Evolutionary conservation across 2,888 invertebrate species (phyloP), one percentile per base, ranked within the genome.

Genomic region (Drosophila setosimentum): DNA sequence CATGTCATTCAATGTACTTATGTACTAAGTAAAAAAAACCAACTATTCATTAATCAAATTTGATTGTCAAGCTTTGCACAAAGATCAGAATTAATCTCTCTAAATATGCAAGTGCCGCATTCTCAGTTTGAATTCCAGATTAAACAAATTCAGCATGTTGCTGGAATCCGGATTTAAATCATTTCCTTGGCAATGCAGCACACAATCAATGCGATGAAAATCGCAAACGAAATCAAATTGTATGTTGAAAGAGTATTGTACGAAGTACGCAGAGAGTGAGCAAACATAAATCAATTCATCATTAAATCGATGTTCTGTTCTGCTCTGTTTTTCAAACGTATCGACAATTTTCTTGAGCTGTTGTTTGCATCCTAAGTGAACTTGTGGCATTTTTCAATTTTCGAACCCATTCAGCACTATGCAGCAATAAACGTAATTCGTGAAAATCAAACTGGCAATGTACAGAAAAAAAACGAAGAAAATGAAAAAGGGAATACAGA

Each of bases 211-310:
- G 75, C 45, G 55, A 21, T 27, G 53, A 32, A 35, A 70, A 58
- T 35, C n/a, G 51, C 42, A 73, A 60, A 40, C 32, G 18, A 30
- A 62, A 48, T 69, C 33, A 18, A 55, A 45, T 27, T 50, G 13
- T 37, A 77, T 61, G 29, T 16, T 37, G 37, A 37, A 42, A 42
- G 42, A 53, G 65, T 67, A 68, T 65, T 73, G 58, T 54, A 73
- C 53, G 16, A 69, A 48, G 58, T 55, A 61, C 27, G 35, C 40
- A 49, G 54, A 49, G 57, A 45, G 54, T 55, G 51, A 49, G 65
- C 66, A 82, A 84, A 84, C 72, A 84, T 75, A 73, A 82, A 82
- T 84, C 85, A 82, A 84, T 84, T 82, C 80, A 82, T 84, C 82
- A 73, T 82, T 84, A 84, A 83, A 77, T 81, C 68, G 60, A 76